A percentile compares a stretch with the other conserved stretches of the same genome.
Evolutionary conservation across 2,113 vertebrate species (phyloP).

Genomic region (Nanorana parkeri): DNA sequence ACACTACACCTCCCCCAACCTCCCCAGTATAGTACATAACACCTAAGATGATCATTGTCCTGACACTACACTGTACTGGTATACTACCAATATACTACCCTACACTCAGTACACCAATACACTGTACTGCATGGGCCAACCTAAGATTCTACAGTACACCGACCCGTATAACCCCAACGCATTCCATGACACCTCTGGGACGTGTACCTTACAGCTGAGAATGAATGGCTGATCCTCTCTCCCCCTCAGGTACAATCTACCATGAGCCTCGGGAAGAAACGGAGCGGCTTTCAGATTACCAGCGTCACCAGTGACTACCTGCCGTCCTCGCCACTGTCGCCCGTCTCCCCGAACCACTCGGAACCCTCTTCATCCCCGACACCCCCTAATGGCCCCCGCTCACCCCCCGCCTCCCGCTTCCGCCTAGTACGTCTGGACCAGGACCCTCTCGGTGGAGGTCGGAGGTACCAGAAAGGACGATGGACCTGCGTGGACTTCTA

Average conservation of each 20-base stretch:
- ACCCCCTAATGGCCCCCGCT: slow-evolving; percentile 45
- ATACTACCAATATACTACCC: too few species aligned
- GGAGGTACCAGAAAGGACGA: slow-evolving; percentile 79
- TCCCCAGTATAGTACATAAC: too few species aligned
- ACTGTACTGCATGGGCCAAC: too few species aligned
- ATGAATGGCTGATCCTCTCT: neutral
- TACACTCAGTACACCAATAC: too few species aligned
- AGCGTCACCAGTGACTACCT: slow-evolving; percentile 83
- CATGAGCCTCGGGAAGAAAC: slow-evolving; percentile 83
- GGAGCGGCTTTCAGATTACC: slow-evolving; percentile 89
- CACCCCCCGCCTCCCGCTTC: slow-evolving; percentile 73
- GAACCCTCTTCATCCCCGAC: neutral
- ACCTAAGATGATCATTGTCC: too few species aligned
- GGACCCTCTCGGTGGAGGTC: slow-evolving; percentile 63
- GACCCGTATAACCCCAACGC: too few species aligned
- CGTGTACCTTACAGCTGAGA: too few species aligned
- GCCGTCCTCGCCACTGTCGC: slow-evolving; percentile 56
- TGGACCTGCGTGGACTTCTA: slow-evolving; percentile 84
- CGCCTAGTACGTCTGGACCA: slow-evolving; percentile 81
- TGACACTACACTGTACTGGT: too few species aligned
- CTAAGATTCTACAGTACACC: too few species aligned
- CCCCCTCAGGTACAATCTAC: neutral
- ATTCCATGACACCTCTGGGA: too few species aligned
- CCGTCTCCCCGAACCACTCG: neutral
- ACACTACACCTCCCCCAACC: too few species aligned